phyloP scores from a whole-genome alignment of 2,113 vertebrate genomes.

The Phalacrocorax brasilianus region DNA sequence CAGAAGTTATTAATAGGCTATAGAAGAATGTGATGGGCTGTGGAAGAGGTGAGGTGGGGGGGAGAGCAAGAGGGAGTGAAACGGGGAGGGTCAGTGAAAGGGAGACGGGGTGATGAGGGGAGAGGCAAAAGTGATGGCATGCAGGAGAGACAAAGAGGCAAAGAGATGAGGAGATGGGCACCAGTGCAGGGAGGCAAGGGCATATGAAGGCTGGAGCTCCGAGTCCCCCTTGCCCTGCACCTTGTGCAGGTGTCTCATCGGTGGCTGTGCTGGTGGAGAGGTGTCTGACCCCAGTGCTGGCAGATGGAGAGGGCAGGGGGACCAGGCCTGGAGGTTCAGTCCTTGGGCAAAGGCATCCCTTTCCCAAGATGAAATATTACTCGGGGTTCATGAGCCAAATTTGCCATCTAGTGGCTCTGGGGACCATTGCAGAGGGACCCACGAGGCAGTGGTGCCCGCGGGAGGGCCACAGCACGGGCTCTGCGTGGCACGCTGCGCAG shows the following conservation, averaged over 20 bases:
- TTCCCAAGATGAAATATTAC: not conserved
- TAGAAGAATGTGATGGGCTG: slow-evolving; percentile 53
- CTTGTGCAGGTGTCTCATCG: not conserved
- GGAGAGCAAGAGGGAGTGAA: not conserved
- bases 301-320: not conserved
- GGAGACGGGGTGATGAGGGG: not conserved
- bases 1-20: slow-evolving; percentile 71
- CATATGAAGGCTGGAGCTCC: not conserved
- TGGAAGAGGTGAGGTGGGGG: not conserved
- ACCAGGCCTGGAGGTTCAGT: not conserved
- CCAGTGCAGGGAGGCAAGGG: rapidly evolving
- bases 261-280: rapidly evolving
- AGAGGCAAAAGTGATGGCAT: not conserved
- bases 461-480: not conserved
- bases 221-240: not conserved
- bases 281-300: rapidly evolving
- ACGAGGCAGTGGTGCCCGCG: not conserved
- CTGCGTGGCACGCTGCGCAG: rapidly evolving
- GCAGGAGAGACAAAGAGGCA: not conserved
- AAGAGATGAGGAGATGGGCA: not conserved
- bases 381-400: slow-evolving; percentile 1
- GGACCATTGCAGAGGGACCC: slow-evolving; percentile 28
- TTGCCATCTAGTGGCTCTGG: slow-evolving; percentile 63
- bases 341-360: rapidly evolving
- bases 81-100: not conserved